These are phyloP conservation scores for Brachionus calyciflorus DNA, from an alignment of 1,140 invertebrate genomes.

Conservation along the genomic window DNA sequence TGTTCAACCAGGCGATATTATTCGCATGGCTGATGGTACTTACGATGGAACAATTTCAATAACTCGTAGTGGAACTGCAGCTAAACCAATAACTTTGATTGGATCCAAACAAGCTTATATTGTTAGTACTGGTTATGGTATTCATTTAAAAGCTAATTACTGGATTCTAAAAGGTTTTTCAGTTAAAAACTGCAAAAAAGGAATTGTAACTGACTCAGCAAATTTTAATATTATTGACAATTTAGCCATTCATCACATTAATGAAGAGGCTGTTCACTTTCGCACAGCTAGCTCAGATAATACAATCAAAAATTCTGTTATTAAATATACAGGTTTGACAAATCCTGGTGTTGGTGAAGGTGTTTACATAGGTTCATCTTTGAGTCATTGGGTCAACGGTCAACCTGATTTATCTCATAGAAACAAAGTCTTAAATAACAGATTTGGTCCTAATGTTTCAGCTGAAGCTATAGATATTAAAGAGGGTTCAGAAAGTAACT, in stretches of 20 bases:
- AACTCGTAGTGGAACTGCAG: neutral
- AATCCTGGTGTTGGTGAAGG: constrained; percentile 24
- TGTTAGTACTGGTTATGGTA: neutral
- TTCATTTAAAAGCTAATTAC: neutral
- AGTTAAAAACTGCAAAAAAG: constrained; percentile 13
- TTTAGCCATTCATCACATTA: constrained; percentile 13
- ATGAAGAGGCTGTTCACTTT: constrained; percentile 36
- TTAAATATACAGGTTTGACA: constrained; percentile 3
- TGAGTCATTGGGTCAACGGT: neutral
- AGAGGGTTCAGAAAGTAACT: constrained; percentile 20
- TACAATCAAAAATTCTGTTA: neutral
- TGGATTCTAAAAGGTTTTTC: constrained; percentile 9
- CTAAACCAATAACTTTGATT: neutral
- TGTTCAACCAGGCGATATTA: neutral
- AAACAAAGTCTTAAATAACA: constrained; percentile 30
- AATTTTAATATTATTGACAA: constrained; percentile 16
- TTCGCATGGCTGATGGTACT: neutral
- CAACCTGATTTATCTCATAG: neutral
- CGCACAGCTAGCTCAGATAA: neutral
- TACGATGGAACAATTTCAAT: neutral
- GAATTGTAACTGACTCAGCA: neutral
- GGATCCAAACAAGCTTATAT: constrained; percentile 12
- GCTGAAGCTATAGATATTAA: constrained; percentile 32
- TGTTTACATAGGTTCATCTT: constrained; percentile 1
- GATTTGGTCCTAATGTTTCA: constrained; percentile 12